Conservation (phyloP, 2,797 vertebrate genomes). For the Champsocephalus esox region DNA sequence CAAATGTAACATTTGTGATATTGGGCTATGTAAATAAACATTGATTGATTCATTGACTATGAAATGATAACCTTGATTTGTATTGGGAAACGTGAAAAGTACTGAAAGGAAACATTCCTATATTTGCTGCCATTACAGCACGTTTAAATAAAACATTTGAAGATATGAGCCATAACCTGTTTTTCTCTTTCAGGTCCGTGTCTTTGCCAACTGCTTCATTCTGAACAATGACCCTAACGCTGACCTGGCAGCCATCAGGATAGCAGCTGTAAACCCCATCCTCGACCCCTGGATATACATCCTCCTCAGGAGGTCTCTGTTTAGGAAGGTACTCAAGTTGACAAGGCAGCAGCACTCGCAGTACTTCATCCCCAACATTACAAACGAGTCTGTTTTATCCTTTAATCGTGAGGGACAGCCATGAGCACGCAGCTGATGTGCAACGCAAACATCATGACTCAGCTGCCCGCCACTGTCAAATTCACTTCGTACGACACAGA, state of each 20-base stretch:
- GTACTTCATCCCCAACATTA: not conserved
- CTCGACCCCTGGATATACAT: slow-evolving; percentile 99
- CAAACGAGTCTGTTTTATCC: slow-evolving; percentile 36
- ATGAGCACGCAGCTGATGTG: slow-evolving; percentile 67
- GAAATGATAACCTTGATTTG: not conserved
- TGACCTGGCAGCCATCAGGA: slow-evolving; percentile 93
- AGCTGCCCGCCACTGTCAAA: slow-evolving; percentile 50
- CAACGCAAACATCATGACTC: slow-evolving; percentile 58
- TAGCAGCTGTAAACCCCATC: slow-evolving; percentile 94
- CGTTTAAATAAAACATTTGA: not conserved
- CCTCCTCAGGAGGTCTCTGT: slow-evolving; percentile 91
- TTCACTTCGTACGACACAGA: slow-evolving; percentile 15
- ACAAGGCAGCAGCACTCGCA: slow-evolving; percentile 23
- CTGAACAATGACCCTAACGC: slow-evolving; percentile 75
- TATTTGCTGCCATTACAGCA: not conserved
- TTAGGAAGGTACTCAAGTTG: slow-evolving; percentile 73
- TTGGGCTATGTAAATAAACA: too few relatives aligned
- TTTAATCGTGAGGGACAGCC: slow-evolving; percentile 43
- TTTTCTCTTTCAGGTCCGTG: slow-evolving; percentile 85
- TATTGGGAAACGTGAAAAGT: not conserved
- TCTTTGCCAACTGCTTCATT: slow-evolving; percentile 91
- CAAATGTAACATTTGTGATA: too few relatives aligned
- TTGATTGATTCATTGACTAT: not conserved
- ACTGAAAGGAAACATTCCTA: not conserved
- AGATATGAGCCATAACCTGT: not conserved